Conservation (phyloP, 2,113 vertebrate genomes). For the Peucedramus taeniatus region DNA sequence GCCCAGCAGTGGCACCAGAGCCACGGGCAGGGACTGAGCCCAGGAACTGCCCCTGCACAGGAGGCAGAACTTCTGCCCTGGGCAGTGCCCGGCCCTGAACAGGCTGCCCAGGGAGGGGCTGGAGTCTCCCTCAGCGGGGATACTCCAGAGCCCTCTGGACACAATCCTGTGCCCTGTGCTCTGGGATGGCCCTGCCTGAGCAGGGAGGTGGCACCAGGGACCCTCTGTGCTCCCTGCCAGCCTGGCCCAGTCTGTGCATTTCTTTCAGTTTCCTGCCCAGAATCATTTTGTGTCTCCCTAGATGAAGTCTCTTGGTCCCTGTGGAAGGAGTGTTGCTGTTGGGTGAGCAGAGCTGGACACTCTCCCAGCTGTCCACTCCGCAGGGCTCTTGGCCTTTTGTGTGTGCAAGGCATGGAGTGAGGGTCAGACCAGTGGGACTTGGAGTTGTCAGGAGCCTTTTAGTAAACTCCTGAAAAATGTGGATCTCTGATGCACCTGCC, state of each 20-base stretch:
- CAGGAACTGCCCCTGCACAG: background rate
- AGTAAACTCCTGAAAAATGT: background rate
- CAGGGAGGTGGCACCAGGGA: background rate
- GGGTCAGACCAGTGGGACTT: background rate
- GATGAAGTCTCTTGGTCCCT: background rate
- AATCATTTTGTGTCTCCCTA: background rate
- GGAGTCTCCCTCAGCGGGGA: background rate
- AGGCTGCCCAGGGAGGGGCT: background rate
- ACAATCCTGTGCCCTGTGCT: background rate
- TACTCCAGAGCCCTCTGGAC: background rate
- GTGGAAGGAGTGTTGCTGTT: background rate
- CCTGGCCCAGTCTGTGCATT: background rate
- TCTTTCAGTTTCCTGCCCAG: background rate
- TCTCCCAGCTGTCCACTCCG: rapidly evolving
- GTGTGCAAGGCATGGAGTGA: background rate
- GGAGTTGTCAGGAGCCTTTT: background rate
- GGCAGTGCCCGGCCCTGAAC: background rate
- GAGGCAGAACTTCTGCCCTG: background rate
- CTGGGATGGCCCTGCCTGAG: background rate
- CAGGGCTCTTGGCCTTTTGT: background rate
- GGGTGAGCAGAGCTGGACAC: background rate
- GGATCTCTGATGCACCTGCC: background rate
- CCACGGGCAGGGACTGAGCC: background rate
- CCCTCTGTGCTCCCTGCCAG: background rate
- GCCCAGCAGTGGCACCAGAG: background rate